Evolutionary conservation across 2,797 vertebrate species (phyloP).

Genomic region (Aplochiton taeniatus): DNA sequence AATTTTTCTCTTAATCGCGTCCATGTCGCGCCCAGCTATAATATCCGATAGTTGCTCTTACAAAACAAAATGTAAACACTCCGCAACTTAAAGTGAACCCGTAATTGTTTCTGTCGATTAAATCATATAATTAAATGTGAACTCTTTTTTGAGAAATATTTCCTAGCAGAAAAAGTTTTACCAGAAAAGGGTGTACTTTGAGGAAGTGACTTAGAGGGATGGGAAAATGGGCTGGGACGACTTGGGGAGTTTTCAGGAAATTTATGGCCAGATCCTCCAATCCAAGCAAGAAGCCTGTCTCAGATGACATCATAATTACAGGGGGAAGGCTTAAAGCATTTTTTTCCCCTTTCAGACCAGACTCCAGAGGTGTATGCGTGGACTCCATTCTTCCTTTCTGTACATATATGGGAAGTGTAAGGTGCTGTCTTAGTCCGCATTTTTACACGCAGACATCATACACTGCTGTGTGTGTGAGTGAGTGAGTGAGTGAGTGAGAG

Average conservation of each 20-base stretch:
- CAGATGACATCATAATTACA: conserved; percentile 73
- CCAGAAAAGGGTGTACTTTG: conserved; percentile 60
- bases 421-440: conserved; percentile 43
- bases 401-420: conserved; percentile 66
- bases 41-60: conserved; percentile 12
- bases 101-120: no score
- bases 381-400: conserved; percentile 44
- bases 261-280: conserved; percentile 74
- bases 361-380: conserved; percentile 47
- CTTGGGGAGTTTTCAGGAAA: conserved; percentile 67
- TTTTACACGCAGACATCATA: neutral
- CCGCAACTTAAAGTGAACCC: no score
- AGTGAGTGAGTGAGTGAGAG: conserved; percentile 10
- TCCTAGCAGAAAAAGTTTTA: conserved; percentile 24
- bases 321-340: conserved; percentile 55
- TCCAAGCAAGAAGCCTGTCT: conserved; percentile 64
- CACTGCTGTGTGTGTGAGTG: conserved; percentile 23
- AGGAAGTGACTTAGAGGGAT: conserved; percentile 52
- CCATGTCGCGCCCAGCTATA: conserved; percentile 61
- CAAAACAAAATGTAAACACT: conserved; percentile 3
- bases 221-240: conserved; percentile 48
- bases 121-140: no score
- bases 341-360: conserved; percentile 47
- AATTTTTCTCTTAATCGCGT: conserved; percentile 91
- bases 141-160: neutral